Evolutionary conservation across 1,140 invertebrate species (phyloP).

Genomic region (Aleiodes sp.): DNA sequence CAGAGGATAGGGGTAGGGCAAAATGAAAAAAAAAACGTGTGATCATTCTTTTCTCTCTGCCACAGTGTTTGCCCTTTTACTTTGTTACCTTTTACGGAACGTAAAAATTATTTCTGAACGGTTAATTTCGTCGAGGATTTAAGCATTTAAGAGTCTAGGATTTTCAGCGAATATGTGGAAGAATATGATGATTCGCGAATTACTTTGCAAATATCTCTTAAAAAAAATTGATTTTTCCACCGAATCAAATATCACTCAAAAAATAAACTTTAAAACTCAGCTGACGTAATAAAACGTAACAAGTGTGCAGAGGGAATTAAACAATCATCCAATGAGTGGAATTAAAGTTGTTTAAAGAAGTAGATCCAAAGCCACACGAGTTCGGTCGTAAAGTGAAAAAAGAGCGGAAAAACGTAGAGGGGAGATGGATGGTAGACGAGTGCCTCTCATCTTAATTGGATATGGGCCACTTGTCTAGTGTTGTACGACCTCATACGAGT

Average conservation of each 20-base stretch:
- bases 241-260: too few species aligned
- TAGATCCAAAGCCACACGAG: not conserved
- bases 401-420: not conserved
- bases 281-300: too few species aligned
- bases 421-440: too few species aligned
- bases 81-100: constrained; percentile 7
- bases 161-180: too few species aligned
- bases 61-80: constrained; percentile 8
- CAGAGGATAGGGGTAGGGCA: not conserved
- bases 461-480: constrained; percentile 24
- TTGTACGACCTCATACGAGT: constrained; percentile 29
- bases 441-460: constrained; percentile 34
- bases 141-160: too few species aligned
- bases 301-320: too few species aligned
- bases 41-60: constrained; percentile 3
- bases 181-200: too few species aligned
- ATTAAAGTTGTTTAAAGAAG: not conserved
- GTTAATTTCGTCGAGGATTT: too few species aligned
- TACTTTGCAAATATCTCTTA: too few species aligned
- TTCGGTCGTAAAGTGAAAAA: not conserved
- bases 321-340: too few species aligned
- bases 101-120: constrained; percentile 13
- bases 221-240: too few species aligned
- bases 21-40: not conserved
- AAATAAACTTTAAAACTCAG: too few species aligned